These are phyloP conservation scores for Hermaeophaga mercurialis DNA, from an alignment of 2,888 invertebrate species.

Conservation along the genomic window DNA sequence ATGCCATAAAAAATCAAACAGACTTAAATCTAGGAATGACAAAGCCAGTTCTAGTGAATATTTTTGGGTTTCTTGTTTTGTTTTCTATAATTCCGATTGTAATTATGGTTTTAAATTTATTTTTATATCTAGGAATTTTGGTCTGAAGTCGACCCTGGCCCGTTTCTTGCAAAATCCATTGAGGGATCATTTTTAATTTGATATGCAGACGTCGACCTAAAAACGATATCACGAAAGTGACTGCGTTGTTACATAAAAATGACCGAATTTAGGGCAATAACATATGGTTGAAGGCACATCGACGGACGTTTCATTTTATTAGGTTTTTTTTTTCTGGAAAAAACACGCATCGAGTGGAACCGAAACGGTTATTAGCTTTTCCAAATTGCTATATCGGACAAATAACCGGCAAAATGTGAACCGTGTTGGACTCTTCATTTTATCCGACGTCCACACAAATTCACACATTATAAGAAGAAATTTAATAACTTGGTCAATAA, in stretches of 20 bases:
- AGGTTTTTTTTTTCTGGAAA: constrained; percentile 4
- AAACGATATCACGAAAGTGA: constrained; percentile 23
- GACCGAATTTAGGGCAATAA: constrained; percentile 24
- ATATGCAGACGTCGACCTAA: constrained; percentile 22
- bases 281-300: constrained; percentile 21
- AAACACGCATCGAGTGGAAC: constrained; percentile 14
- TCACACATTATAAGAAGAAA: no score
- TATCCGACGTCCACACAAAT: no score
- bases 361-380: constrained; percentile 25
- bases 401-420: constrained; percentile 16
- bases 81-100: no score
- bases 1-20: no score
- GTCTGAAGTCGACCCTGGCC: no score
- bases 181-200: constrained; percentile 23
- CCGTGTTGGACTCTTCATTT: not conserved
- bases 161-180: no score
- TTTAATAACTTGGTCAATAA: no score
- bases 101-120: no score
- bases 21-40: no score
- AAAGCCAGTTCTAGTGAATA: no score
- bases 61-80: no score
- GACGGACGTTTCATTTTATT: constrained; percentile 11
- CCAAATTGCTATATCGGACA: constrained; percentile 28
- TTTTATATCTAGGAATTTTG: no score
- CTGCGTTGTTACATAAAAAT: constrained; percentile 24